Percentiles rank a stretch among this genome's conserved stretches.
These are phyloP conservation scores for Falco peregrinus DNA, from an alignment of 2,797 vertebrate species.

Conservation along the genomic window DNA sequence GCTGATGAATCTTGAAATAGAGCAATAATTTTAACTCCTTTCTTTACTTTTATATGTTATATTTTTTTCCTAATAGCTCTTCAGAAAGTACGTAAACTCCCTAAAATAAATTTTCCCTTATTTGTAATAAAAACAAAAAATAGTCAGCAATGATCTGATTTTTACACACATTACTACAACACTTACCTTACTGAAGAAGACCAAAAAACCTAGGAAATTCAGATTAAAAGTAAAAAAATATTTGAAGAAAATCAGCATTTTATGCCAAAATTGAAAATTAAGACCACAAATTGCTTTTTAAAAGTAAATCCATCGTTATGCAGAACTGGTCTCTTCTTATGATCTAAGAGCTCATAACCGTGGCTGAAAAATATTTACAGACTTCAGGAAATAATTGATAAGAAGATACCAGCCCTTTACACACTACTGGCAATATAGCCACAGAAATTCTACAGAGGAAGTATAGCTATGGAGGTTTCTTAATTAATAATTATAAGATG, in stretches of 20 bases:
- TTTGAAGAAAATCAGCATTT: not conserved
- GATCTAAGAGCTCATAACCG: not conserved
- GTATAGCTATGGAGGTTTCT: not conserved
- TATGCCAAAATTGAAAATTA: not conserved
- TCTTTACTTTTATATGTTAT: not conserved
- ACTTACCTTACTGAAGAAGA: rapidly evolving
- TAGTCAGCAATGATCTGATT: not conserved
- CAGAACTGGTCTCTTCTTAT: not conserved
- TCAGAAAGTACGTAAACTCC: not conserved
- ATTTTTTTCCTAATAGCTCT: not conserved
- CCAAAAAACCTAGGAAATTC: not conserved
- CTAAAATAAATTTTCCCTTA: not conserved
- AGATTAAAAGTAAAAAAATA: not conserved
- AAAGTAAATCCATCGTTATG: not conserved
- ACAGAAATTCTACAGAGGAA: not conserved
- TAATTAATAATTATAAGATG: not conserved
- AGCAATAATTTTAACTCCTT: not conserved
- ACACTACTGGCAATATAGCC: not conserved
- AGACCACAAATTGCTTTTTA: not conserved
- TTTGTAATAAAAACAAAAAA: not conserved
- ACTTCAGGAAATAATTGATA: not conserved
- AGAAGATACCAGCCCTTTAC: not conserved
- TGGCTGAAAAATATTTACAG: not conserved
- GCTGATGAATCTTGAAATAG: not conserved
- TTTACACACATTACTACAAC: not conserved